phyloP scores from a whole-genome alignment of 2,113 vertebrate species.

The Xiphophorus couchianus region DNA sequence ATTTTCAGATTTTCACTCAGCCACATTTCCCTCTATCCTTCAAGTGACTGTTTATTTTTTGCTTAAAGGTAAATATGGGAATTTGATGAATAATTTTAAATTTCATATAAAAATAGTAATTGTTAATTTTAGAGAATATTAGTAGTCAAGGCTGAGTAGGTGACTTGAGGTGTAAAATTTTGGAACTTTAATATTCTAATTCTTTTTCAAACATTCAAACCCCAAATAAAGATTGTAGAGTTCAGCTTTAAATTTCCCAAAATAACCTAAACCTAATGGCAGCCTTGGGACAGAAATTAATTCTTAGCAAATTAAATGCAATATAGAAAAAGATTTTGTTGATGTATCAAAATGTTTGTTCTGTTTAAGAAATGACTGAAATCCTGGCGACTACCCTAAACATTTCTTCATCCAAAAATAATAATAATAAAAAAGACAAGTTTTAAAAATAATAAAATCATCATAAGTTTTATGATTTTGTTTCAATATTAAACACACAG shows the following conservation, averaged over 20 bases:
- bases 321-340: not conserved
- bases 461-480: not conserved
- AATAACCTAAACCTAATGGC: not conserved
- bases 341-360: not conserved
- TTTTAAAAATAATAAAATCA: not conserved
- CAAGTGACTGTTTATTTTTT: no score
- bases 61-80: no score
- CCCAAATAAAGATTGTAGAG: not conserved
- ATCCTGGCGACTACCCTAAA: not conserved
- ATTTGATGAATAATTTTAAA: no score
- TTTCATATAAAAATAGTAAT: no score
- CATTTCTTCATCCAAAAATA: not conserved
- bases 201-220: not conserved
- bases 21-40: no score
- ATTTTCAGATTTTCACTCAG: no score
- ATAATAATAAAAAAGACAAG: no score
- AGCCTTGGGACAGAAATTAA: not conserved
- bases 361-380: not conserved
- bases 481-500: conserved; percentile 9
- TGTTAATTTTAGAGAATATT: no score
- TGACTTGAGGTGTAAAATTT: no score
- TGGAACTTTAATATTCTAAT: not conserved
- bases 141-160: no score
- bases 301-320: not conserved
- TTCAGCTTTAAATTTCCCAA: not conserved